Evolutionary conservation across 2,888 invertebrate genomes (phyloP).

Genomic region (Oxystoma pomonae): DNA sequence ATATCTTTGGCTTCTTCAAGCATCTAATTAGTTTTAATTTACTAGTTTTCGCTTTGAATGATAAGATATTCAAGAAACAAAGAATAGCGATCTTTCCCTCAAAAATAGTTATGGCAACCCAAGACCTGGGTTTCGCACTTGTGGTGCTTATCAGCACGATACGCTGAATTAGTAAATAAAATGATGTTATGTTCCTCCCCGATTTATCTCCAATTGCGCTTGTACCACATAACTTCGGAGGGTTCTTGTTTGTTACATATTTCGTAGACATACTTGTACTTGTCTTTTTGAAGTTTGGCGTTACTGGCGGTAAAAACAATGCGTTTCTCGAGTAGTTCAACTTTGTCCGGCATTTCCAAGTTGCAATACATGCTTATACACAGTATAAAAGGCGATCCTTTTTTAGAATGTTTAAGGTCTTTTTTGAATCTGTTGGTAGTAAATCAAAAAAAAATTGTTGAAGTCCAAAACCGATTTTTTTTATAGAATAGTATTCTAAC

Average conservation of each 20-base stretch:
- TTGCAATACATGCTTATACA: slow-evolving; percentile 32
- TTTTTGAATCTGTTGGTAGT: slow-evolving; percentile 29
- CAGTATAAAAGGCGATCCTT: neutral
- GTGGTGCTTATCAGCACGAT: too few relatives aligned
- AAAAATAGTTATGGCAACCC: too few relatives aligned
- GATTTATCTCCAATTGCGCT: slow-evolving; percentile 31
- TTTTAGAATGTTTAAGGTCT: slow-evolving; percentile 24
- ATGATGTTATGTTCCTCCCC: too few relatives aligned
- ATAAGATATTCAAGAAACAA: too few relatives aligned
- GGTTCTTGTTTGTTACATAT: slow-evolving; percentile 32
- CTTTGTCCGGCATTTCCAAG: slow-evolving; percentile 14
- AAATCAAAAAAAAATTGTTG: slow-evolving; percentile 19
- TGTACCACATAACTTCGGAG: slow-evolving; percentile 31
- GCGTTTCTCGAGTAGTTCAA: slow-evolving; percentile 27
- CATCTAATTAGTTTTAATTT: too few relatives aligned
- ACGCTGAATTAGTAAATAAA: too few relatives aligned
- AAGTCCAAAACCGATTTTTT: slow-evolving; percentile 27
- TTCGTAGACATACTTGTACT: slow-evolving; percentile 38
- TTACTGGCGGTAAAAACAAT: slow-evolving; percentile 18
- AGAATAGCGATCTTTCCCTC: too few relatives aligned
- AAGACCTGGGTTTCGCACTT: too few relatives aligned
- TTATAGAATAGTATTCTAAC: too few relatives aligned
- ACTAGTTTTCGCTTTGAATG: too few relatives aligned
- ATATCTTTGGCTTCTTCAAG: too few relatives aligned
- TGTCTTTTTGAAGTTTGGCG: slow-evolving; percentile 12